Percentiles rank a stretch among this genome's conserved stretches.
Conservation (phyloP, 2,113 vertebrate species). For the Oophaga pumilio region DNA sequence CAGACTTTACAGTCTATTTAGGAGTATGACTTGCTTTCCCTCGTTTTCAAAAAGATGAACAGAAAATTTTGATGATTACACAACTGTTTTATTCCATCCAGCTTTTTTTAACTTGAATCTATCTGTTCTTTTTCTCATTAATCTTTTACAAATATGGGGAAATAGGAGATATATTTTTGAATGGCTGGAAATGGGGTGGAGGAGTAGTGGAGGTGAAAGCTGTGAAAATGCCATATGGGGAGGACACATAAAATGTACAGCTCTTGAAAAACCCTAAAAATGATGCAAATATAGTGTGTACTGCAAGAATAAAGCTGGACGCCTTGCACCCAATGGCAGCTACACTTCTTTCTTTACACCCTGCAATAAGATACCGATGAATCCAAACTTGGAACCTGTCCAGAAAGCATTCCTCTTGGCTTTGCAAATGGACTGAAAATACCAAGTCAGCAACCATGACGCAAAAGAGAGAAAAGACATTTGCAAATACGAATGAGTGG, state of each 20-base stretch:
- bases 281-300: constrained; percentile 40
- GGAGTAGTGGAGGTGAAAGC: constrained; percentile 6
- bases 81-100: not conserved
- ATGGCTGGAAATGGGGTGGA: not conserved
- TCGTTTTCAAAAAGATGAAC: not conserved
- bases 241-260: constrained; percentile 12
- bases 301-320: constrained; percentile 26
- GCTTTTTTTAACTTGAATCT: not conserved
- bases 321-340: constrained; percentile 31
- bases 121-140: constrained; percentile 23
- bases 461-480: constrained; percentile 64
- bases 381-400: constrained; percentile 59
- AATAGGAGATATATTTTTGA: constrained; percentile 5
- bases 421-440: constrained; percentile 63
- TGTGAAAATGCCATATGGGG: constrained; percentile 7
- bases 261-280: constrained; percentile 26
- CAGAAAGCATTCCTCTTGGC: constrained; percentile 60
- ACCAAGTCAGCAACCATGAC: constrained; percentile 64
- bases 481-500: constrained; percentile 66
- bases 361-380: constrained; percentile 51
- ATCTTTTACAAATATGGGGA: constrained; percentile 4
- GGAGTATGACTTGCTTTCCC: not conserved
- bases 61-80: no score
- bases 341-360: constrained; percentile 49
- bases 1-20: not conserved